phyloP scores from a whole-genome alignment of 2,888 invertebrate species.

The Glaucopsyche alexis region DNA sequence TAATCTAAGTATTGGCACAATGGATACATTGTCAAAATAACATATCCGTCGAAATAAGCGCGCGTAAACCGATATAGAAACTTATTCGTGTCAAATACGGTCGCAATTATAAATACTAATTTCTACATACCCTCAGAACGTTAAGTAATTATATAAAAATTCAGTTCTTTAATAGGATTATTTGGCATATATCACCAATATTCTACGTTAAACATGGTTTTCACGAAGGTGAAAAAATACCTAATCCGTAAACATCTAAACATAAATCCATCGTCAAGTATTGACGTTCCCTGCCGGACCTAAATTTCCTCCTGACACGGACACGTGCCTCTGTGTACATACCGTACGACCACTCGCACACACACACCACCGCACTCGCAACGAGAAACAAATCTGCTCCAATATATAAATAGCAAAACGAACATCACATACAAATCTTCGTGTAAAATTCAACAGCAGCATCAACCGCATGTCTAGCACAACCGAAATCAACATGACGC shows the following conservation, averaged over 20 bases:
- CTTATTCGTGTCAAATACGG: slow-evolving; percentile 37
- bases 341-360: slow-evolving; percentile 40
- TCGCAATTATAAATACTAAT: slow-evolving; percentile 50
- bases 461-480: background rate
- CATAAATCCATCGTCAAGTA: slow-evolving; percentile 61
- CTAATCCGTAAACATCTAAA: slow-evolving; percentile 67
- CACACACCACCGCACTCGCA: slow-evolving; percentile 50
- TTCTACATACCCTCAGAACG: slow-evolving; percentile 77
- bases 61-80: slow-evolving; percentile 9
- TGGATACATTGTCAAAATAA: slow-evolving; percentile 43
- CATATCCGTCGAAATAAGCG: slow-evolving; percentile 29
- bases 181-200: slow-evolving; percentile 79
- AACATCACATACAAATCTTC: slow-evolving; percentile 27
- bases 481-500: background rate
- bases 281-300: slow-evolving; percentile 74
- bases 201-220: slow-evolving; percentile 72
- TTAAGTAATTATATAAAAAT: slow-evolving; percentile 77
- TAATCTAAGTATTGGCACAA: slow-evolving; percentile 70
- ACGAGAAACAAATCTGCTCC: slow-evolving; percentile 45
- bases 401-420: slow-evolving; percentile 27
- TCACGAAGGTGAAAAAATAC: slow-evolving; percentile 74
- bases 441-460: slow-evolving; percentile 11
- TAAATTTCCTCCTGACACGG: slow-evolving; percentile 69
- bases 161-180: slow-evolving; percentile 80
- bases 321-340: slow-evolving; percentile 38